These are phyloP conservation scores for Palythoa grandiflora DNA, from an alignment of 92 coral and sea anemone species.

Conservation along the genomic window DNA sequence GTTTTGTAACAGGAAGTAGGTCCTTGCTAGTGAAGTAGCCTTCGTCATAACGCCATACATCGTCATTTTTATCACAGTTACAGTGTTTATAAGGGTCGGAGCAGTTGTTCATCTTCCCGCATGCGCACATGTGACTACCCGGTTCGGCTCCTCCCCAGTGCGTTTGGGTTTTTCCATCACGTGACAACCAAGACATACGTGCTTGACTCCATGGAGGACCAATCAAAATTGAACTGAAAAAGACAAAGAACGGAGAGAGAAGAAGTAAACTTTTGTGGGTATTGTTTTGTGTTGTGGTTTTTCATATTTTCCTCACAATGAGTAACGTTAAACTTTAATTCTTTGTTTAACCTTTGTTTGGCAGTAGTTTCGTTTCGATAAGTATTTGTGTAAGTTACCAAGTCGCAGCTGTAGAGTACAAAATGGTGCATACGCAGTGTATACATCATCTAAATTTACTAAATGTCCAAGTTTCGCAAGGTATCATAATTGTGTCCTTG, in stretches of 20 bases:
- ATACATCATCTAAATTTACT: too few species aligned
- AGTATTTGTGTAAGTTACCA: too few species aligned
- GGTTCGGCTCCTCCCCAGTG: constrained; percentile 95
- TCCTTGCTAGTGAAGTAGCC: constrained; percentile 76
- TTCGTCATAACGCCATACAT: constrained; percentile 81
- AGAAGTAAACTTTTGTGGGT: background rate
- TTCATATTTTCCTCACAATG: background rate
- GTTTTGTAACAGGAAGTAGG: constrained; percentile 73
- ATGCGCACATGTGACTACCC: constrained; percentile 83
- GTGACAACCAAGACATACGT: constrained; percentile 71
- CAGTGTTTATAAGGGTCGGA: constrained; percentile 62
- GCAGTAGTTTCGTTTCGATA: too few species aligned
- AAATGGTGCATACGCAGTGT: too few species aligned
- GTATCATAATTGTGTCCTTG: too few species aligned
- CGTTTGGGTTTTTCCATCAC: constrained; percentile 48
- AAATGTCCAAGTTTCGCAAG: too few species aligned
- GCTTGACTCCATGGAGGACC: background rate
- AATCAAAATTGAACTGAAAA: background rate
- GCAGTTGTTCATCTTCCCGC: constrained; percentile 70
- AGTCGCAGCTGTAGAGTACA: too few species aligned
- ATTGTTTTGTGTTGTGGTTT: background rate
- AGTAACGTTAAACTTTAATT: background rate
- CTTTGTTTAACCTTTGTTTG: background rate
- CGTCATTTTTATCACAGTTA: constrained; percentile 85
- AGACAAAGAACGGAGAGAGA: background rate